A percentile compares a stretch with the other conserved stretches of the same genome.
Evolutionary conservation across 2,797 vertebrate genomes (phyloP).

Genomic region (Sandelia bainsii): DNA sequence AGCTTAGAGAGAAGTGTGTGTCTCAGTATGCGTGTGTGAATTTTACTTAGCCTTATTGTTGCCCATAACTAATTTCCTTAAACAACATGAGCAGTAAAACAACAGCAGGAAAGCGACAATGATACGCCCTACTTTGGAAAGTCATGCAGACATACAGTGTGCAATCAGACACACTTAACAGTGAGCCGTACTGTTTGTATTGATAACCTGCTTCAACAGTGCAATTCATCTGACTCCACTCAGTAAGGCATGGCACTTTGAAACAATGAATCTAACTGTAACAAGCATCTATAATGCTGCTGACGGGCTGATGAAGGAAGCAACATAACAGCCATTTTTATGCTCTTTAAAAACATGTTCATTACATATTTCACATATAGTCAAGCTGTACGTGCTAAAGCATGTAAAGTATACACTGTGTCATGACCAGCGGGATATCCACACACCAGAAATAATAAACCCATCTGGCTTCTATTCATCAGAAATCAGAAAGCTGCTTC

Average conservation of each 20-base stretch:
- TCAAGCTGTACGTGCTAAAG: neutral
- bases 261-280: conserved; percentile 36
- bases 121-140: conserved; percentile 70
- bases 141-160: conserved; percentile 50
- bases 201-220: conserved; percentile 70
- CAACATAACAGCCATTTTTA: no score
- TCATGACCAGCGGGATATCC: conserved; percentile 16
- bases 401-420: neutral
- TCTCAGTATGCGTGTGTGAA: conserved; percentile 26
- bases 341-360: no score
- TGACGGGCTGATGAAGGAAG: neutral
- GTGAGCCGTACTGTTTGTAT: conserved; percentile 58
- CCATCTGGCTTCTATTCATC: conserved; percentile 49
- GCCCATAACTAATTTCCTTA: conserved; percentile 64
- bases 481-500: conserved; percentile 50
- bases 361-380: neutral
- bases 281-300: conserved; percentile 6
- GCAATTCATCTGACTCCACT: conserved; percentile 27
- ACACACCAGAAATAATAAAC: conserved; percentile 30
- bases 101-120: conserved; percentile 79
- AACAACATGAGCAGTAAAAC: conserved; percentile 74
- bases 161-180: conserved; percentile 43
- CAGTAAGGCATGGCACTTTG: conserved; percentile 14
- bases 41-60: conserved; percentile 66
- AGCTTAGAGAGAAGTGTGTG: conserved; percentile 26